Evolutionary conservation across 2,113 vertebrate species (phyloP).

Genomic region (Silurus meridionalis): DNA sequence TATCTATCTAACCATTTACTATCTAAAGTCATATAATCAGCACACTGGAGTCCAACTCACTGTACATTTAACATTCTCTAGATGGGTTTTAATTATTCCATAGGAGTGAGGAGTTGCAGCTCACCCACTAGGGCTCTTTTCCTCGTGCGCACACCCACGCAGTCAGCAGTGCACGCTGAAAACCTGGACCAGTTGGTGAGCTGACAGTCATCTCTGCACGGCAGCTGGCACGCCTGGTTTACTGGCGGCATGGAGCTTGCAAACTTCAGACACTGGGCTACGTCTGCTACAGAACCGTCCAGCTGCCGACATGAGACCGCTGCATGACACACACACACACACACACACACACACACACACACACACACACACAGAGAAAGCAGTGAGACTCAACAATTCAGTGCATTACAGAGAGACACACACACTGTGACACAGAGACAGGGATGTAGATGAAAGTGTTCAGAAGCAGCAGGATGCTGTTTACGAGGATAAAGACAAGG

Average conservation of each 20-base stretch:
- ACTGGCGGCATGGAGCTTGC: slow-evolving; percentile 82
- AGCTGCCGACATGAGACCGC: slow-evolving; percentile 94
- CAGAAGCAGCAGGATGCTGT: background rate
- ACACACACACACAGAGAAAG: slow-evolving; percentile 6
- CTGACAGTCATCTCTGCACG: slow-evolving; percentile 96
- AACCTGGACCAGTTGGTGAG: slow-evolving; percentile 97
- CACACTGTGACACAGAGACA: slow-evolving; percentile 1
- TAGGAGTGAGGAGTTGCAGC: slow-evolving; percentile 42
- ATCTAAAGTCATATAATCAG: background rate
- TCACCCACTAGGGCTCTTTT: slow-evolving; percentile 90
- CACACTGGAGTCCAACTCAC: background rate
- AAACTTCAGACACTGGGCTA: slow-evolving; percentile 83
- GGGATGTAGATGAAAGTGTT: background rate
- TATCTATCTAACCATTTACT: background rate
- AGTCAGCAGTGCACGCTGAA: slow-evolving; percentile 91
- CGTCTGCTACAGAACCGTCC: slow-evolving; percentile 85
- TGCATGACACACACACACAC: slow-evolving; percentile 61
- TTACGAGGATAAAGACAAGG: slow-evolving; percentile 4
- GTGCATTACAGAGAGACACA: slow-evolving; percentile 16
- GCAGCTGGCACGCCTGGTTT: slow-evolving; percentile 89
- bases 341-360: slow-evolving; percentile 25
- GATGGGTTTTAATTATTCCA: background rate
- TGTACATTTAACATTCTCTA: background rate
- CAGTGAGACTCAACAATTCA: slow-evolving; percentile 7
- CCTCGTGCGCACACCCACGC: slow-evolving; percentile 91